These are phyloP conservation scores for Asarcornis scutulata DNA, from an alignment of 2,113 vertebrate species.

Conservation along the genomic window DNA sequence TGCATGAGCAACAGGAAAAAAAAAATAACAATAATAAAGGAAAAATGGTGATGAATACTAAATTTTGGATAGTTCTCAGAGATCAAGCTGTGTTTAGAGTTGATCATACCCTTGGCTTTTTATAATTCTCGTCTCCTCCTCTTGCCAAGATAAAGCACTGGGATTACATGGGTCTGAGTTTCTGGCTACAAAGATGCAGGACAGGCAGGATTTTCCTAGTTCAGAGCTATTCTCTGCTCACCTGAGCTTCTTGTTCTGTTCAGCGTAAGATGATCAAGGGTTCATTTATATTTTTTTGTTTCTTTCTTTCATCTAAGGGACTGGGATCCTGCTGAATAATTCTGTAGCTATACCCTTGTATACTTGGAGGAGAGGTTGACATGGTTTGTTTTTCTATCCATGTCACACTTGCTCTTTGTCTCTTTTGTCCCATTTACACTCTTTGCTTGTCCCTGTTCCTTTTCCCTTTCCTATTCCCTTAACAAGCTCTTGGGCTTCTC, in stretches of 20 bases:
- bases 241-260: not conserved
- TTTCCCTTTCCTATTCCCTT: not conserved
- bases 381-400: not conserved
- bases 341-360: not conserved
- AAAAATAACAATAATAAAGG: no score
- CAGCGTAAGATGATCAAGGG: not conserved
- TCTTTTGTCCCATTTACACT: not conserved
- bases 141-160: not conserved
- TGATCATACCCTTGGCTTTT: not conserved
- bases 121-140: not conserved
- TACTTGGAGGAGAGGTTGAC: not conserved
- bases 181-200: not conserved
- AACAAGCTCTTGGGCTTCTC: not conserved
- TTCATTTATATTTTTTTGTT: not conserved
- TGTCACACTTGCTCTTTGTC: not conserved
- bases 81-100: not conserved
- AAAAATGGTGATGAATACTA: not conserved
- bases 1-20: not conserved
- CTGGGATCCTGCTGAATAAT: not conserved
- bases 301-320: not conserved
- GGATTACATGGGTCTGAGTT: not conserved
- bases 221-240: not conserved
- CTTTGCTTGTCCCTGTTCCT: not conserved
- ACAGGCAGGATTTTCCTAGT: not conserved
- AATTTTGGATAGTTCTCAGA: not conserved